A percentile compares a stretch with the other conserved stretches of the same genome.
These are phyloP conservation scores for Pristionchus pacificus DNA, from an alignment of 1,140 invertebrate species.

Conservation along the genomic window DNA sequence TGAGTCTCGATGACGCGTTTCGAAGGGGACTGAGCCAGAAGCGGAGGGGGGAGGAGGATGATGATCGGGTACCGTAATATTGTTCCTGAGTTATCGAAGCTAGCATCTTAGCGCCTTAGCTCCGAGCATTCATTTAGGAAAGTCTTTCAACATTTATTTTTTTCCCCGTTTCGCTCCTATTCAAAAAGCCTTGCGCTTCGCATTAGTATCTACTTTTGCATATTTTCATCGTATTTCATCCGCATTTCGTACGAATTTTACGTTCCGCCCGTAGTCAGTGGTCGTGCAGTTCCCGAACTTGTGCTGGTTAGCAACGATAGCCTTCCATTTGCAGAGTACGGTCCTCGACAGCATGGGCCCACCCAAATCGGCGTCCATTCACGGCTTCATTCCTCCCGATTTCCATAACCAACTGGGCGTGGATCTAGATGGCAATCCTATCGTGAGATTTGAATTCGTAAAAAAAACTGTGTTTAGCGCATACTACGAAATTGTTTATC, in stretches of 20 bases:
- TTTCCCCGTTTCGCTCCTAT: background rate
- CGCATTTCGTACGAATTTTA: background rate
- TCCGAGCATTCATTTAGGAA: background rate
- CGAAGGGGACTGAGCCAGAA: slow-evolving; percentile 9
- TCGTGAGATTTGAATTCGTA: background rate
- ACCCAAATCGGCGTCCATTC: background rate
- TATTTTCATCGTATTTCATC: background rate
- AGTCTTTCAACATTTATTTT: background rate
- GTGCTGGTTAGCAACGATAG: too few relatives aligned
- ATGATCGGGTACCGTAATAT: background rate
- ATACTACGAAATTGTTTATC: background rate
- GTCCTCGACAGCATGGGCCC: too few relatives aligned
- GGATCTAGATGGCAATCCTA: background rate
- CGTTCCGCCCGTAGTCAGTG: background rate
- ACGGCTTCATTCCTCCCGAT: background rate
- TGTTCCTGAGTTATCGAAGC: background rate
- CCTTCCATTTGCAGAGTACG: too few relatives aligned
- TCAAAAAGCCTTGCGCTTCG: too few relatives aligned
- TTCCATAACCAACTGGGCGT: background rate
- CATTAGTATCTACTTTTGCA: background rate
- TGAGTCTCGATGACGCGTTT: slow-evolving; percentile 23
- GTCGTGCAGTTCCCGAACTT: too few relatives aligned
- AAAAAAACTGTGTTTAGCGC: too few relatives aligned
- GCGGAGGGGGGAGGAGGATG: background rate
- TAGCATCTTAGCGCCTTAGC: background rate